Evolutionary conservation across 2,888 invertebrate genomes (phyloP), one percentile per base, ranked within the genome.

Genomic region (Hydrotaea cyrtoneurina): DNA sequence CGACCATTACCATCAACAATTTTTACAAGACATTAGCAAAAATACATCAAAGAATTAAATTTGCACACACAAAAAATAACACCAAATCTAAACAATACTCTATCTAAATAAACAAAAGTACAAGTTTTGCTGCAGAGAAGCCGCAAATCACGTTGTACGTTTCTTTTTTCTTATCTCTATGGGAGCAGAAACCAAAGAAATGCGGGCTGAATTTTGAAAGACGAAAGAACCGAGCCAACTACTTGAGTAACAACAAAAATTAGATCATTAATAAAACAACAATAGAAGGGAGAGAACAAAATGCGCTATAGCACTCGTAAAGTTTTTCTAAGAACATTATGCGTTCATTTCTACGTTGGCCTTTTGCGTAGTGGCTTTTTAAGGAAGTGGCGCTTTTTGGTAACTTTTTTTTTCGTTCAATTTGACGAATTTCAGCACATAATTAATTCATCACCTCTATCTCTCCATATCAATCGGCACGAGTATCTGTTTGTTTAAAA

Each of bases 11-110:
- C 15, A n/a, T n/a, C 50, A 50, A n/a, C 50, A 50, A 50, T 15
- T 50, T 50, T 50, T n/a, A 50, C 50, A 50, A 50, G 50, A 50
- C 50, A 50, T 50, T 50, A 50, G 50, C 50, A 50, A n/a, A 50
- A 50, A 15, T 50, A 50, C 50, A 50, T 39, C 50, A 50, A 50
- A 50, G 50, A 50, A 50, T 50, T n/a, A 13, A 50, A 50, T 50
- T 50, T 50, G 50, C 13, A 7, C 39, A 39, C 1, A 50, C 1
- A n/a, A 31, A 50, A 50, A 31, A 31, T 4, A 2, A 31, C 2
- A 43, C 3, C 15, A 50, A 4, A 50, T 50, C 50, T 15, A 50
- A 50, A 50, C 50, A 50, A 50, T n/a, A 31, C 31, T n/a, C 13
- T 15, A 50, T 15, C 15, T n/a, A 15, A n/a, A n/a, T 15, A n/a